Percentiles rank a stretch among this genome's conserved stretches.
Evolutionary conservation across 2,797 vertebrate genomes (phyloP).

Genomic region (Phyllotis vaccarum): DNA sequence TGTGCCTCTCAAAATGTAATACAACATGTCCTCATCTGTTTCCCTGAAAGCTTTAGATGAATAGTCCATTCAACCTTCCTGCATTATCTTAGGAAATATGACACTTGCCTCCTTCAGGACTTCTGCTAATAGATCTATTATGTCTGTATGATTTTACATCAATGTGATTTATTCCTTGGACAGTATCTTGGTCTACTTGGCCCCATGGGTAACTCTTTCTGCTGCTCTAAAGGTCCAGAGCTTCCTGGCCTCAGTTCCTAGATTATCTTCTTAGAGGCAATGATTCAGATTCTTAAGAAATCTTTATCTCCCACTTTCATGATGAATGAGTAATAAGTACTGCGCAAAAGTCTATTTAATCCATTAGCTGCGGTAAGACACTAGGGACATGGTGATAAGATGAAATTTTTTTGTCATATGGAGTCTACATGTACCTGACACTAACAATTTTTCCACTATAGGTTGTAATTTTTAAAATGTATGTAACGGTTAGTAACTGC

Average conservation of each 20-base stretch:
- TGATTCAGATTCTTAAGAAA: constrained; percentile 7
- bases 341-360: not conserved
- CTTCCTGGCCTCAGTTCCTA: not conserved
- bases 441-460: not conserved
- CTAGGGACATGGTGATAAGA: not conserved
- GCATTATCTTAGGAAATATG: not conserved
- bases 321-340: not conserved
- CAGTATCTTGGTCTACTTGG: not conserved
- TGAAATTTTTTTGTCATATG: not conserved
- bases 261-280: not conserved
- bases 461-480: not conserved
- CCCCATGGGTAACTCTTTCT: not conserved
- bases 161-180: not conserved
- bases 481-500: not conserved
- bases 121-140: not conserved
- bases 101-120: not conserved
- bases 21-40: not conserved
- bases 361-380: not conserved
- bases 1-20: not conserved
- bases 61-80: not conserved
- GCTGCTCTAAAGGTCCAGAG: not conserved
- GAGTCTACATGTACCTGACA: not conserved
- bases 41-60: not conserved
- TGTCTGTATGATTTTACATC: not conserved
- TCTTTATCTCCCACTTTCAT: not conserved